A percentile compares a stretch with the other conserved stretches of the same genome.
These are phyloP conservation scores for Cassiopea andromeda DNA, from an alignment of 30 jellyfish, hydroid and myxozoan genomes.

Conservation along the genomic window DNA sequence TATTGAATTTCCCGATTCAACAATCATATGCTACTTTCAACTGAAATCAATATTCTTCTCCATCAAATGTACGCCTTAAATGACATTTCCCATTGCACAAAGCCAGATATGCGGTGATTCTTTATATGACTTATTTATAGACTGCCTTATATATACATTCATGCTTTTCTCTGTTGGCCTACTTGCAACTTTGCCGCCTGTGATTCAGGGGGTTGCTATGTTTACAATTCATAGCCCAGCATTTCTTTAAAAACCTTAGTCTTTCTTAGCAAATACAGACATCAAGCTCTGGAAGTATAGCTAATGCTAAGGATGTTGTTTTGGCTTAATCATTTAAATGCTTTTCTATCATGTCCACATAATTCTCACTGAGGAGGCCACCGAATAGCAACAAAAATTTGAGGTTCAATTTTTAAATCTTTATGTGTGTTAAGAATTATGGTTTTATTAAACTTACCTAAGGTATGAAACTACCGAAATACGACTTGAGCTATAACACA, in stretches of 20 bases:
- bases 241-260: not conserved
- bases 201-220: not conserved
- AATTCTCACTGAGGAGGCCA: too few species aligned
- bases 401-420: too few species aligned
- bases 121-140: not conserved
- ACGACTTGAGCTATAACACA: too few species aligned
- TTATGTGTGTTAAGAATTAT: too few species aligned
- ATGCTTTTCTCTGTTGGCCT: not conserved
- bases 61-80: not conserved
- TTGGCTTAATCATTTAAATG: too few species aligned
- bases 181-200: not conserved
- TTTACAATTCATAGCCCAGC: not conserved
- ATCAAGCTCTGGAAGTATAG: too few species aligned
- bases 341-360: too few species aligned
- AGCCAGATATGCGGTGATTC: not conserved
- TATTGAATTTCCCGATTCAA: not conserved
- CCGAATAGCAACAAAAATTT: too few species aligned
- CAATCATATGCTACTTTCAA: not conserved
- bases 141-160: not conserved
- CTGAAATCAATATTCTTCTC: not conserved
- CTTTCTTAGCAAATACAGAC: not conserved
- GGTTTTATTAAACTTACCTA: too few species aligned
- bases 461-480: too few species aligned
- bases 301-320: too few species aligned
- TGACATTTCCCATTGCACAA: not conserved